A percentile compares a stretch with the other conserved stretches of the same genome.
phyloP scores from a whole-genome alignment of 2,113 vertebrate genomes.

The Hirundichthys speculiger region DNA sequence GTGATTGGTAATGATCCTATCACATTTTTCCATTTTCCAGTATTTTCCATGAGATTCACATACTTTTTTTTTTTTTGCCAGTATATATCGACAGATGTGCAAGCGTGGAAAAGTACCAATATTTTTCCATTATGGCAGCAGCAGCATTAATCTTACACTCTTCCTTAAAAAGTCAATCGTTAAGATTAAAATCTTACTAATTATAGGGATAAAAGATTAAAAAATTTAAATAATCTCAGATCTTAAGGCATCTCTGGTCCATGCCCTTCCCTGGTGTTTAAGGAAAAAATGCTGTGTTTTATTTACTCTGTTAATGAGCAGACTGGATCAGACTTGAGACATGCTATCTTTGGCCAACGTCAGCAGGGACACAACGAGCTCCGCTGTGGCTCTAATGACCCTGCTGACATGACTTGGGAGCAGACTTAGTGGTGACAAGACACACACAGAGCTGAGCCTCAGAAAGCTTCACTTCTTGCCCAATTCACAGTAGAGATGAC shows the following conservation, averaged over 20 bases:
- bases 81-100: too few species aligned
- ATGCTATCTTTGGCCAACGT: conserved; percentile 32
- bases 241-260: neutral
- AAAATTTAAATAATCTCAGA: neutral
- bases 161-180: too few species aligned
- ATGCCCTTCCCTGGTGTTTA: accelerated
- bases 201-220: neutral
- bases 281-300: neutral
- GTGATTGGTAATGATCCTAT: too few species aligned
- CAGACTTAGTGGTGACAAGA: conserved; percentile 46
- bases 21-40: too few species aligned
- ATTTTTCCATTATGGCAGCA: too few species aligned
- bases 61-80: too few species aligned
- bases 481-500: conserved; percentile 51
- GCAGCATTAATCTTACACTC: too few species aligned
- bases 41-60: too few species aligned
- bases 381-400: conserved; percentile 43
- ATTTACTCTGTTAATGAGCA: conserved; percentile 34
- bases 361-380: conserved; percentile 32
- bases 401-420: conserved; percentile 45
- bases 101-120: too few species aligned
- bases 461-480: conserved; percentile 34
- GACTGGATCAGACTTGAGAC: conserved; percentile 20
- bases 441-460: conserved; percentile 36
- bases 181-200: too few species aligned